These are phyloP conservation scores for Megalops atlanticus DNA, from an alignment of 2,113 vertebrate species.

Conservation along the genomic window DNA sequence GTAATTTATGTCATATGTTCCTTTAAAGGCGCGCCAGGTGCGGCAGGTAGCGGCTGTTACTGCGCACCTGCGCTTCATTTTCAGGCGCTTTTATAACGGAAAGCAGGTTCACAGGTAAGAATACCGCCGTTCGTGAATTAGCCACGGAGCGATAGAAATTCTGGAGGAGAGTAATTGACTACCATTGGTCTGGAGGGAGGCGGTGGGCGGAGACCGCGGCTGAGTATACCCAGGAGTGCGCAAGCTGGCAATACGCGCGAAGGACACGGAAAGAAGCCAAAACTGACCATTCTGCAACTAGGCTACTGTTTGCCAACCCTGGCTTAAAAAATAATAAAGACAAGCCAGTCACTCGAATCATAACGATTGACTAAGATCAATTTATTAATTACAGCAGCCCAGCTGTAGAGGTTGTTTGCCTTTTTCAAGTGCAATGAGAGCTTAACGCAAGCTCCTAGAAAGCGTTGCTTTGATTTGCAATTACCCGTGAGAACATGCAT, in stretches of 20 bases:
- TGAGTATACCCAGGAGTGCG: constrained; percentile 1
- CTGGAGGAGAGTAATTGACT: neutral
- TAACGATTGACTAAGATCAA: neutral
- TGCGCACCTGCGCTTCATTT: neutral
- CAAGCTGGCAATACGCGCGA: neutral
- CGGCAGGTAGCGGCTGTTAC: neutral
- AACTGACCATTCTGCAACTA: neutral
- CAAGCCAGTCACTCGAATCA: neutral
- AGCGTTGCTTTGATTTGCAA: neutral
- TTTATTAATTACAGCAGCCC: neutral
- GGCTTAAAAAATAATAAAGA: neutral
- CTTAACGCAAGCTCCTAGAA: neutral
- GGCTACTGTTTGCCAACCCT: neutral
- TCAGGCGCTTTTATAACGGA: neutral
- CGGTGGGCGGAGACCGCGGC: constrained; percentile 28
- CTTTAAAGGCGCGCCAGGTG: neutral
- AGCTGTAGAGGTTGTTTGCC: neutral
- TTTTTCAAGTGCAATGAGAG: neutral
- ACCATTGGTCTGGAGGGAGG: constrained; percentile 23
- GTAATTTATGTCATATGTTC: neutral
- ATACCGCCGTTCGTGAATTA: neutral
- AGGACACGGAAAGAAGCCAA: neutral
- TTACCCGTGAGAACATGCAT: neutral
- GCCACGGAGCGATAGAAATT: neutral
- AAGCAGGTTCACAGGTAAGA: neutral